Conservation (phyloP, 2,888 invertebrate genomes). For the Parnassius orleans region DNA sequence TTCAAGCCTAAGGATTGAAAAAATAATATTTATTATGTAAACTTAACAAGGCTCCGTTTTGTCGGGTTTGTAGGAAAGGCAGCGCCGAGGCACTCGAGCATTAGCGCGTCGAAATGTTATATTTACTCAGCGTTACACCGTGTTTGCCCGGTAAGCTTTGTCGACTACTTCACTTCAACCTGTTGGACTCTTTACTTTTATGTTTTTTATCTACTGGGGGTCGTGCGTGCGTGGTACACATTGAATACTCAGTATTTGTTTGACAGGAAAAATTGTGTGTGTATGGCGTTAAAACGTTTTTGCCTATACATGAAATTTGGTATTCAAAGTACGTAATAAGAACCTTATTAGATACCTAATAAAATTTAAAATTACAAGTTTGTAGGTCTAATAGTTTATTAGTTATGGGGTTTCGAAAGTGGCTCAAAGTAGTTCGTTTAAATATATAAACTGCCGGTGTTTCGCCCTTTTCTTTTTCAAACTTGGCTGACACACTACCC, state of each 20-base stretch:
- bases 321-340: too few species aligned
- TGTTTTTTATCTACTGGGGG: slow-evolving; percentile 12
- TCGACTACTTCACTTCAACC: slow-evolving; percentile 53
- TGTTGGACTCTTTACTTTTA: slow-evolving; percentile 48
- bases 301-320: too few species aligned
- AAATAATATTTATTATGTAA: slow-evolving; percentile 36
- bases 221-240: slow-evolving; percentile 6
- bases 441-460: too few species aligned
- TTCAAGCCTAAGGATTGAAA: slow-evolving; percentile 16
- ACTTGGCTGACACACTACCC: too few species aligned
- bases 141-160: slow-evolving; percentile 62
- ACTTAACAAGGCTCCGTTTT: slow-evolving; percentile 32
- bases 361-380: too few species aligned
- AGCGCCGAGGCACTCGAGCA: slow-evolving; percentile 48
- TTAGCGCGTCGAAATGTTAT: slow-evolving; percentile 60
- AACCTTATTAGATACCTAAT: too few species aligned
- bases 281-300: not conserved
- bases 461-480: too few species aligned
- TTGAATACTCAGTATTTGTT: not conserved
- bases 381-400: too few species aligned
- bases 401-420: too few species aligned
- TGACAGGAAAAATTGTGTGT: not conserved
- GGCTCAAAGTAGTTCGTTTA: too few species aligned
- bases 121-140: slow-evolving; percentile 62
- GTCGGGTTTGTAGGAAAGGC: slow-evolving; percentile 31